phyloP scores from a whole-genome alignment of 1,140 invertebrate genomes.

The Papilio aristodemus region DNA sequence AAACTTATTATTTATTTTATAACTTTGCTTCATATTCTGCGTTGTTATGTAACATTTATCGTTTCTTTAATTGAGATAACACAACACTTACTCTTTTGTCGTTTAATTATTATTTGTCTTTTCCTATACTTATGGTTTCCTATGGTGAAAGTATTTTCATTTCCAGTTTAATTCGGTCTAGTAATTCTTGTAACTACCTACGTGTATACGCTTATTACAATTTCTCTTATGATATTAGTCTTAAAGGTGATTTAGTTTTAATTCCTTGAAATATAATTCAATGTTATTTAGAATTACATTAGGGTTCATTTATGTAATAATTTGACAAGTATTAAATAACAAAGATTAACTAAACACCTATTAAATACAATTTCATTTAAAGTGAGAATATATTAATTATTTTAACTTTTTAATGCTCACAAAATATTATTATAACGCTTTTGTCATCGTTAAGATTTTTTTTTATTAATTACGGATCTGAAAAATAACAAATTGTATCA shows the following conservation, averaged over 20 bases:
- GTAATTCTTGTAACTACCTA: background rate
- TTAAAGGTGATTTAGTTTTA: conserved; percentile 1
- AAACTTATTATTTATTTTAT: too few relatives aligned
- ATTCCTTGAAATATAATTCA: background rate
- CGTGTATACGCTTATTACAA: background rate
- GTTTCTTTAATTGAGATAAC: too few relatives aligned
- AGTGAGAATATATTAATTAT: background rate
- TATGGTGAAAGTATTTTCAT: background rate
- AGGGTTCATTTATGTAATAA: background rate
- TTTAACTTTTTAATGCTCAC: background rate
- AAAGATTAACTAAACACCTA: background rate
- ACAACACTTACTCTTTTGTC: too few relatives aligned
- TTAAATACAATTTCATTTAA: background rate
- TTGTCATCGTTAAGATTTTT: background rate
- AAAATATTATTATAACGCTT: background rate
- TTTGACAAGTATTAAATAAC: background rate
- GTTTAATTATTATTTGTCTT: too few relatives aligned
- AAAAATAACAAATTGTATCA: conserved; percentile 9
- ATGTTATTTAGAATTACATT: background rate
- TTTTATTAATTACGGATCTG: conserved; percentile 4
- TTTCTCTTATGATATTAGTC: background rate
- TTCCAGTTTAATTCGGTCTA: background rate
- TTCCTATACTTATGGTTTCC: too few relatives aligned
- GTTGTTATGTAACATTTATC: too few relatives aligned
- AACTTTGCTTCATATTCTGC: too few relatives aligned